Percentiles rank a stretch among this genome's conserved stretches.
Evolutionary conservation across 2,888 invertebrate species (phyloP).

Genomic region (Cheilosia vulpina): DNA sequence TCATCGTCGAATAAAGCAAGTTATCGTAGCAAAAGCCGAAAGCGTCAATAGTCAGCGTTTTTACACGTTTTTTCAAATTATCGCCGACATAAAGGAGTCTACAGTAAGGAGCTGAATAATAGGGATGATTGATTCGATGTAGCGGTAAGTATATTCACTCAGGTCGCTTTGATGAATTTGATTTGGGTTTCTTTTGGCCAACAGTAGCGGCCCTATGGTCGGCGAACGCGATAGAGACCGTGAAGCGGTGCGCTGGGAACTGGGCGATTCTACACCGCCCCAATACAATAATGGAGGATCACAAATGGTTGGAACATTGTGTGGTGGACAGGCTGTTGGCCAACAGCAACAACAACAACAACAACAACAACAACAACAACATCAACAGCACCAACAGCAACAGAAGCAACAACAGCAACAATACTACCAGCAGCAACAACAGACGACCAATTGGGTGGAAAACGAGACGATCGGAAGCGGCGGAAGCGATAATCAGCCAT

Average conservation of each 20-base stretch:
- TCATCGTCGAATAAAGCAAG: constrained; percentile 77
- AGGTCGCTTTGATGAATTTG: background rate
- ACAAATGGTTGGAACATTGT: constrained; percentile 84
- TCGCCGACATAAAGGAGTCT: constrained; percentile 73
- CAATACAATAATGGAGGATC: constrained; percentile 84
- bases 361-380: constrained; percentile 76
- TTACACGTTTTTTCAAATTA: constrained; percentile 70
- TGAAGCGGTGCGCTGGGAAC: constrained; percentile 85
- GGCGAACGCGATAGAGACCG: constrained; percentile 84
- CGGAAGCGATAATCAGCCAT: constrained; percentile 82
- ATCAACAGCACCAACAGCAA: constrained; percentile 73
- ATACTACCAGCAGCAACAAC: constrained; percentile 79
- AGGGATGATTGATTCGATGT: constrained; percentile 84
- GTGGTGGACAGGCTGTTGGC: constrained; percentile 83
- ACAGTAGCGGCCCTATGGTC: constrained; percentile 83
- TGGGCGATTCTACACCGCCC: constrained; percentile 85
- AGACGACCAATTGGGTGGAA: constrained; percentile 79
- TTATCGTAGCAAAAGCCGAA: constrained; percentile 73
- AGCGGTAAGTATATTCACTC: constrained; percentile 81
- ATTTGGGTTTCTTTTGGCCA: background rate
- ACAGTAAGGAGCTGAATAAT: constrained; percentile 79
- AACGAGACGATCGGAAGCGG: constrained; percentile 81
- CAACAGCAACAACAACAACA: constrained; percentile 83
- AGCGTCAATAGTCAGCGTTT: constrained; percentile 65
- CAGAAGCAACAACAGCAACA: constrained; percentile 78